Evolutionary conservation across 1,140 invertebrate species (phyloP), one percentile per base, ranked within the genome.

Genomic region (Hormaphis cornu): DNA sequence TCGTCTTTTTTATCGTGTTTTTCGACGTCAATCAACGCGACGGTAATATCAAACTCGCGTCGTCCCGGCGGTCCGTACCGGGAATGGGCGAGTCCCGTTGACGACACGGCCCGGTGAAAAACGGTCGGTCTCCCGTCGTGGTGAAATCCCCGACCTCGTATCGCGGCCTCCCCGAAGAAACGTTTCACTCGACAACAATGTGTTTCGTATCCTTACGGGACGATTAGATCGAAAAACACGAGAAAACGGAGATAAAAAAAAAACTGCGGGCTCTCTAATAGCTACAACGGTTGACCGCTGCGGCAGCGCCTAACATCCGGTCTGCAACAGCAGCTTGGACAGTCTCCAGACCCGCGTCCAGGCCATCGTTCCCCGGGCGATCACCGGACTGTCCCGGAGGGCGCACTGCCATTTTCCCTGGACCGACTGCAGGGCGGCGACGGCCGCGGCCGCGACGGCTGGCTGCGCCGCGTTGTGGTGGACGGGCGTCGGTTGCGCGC

Each of bases 321-420:
- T 73, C 59, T 75, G 71, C 40, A 75, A 58, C 22, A 75, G 70
- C 3, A 75, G 72, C 16, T 71, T 70, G 18, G 73, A 71, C 2
- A 75, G 70, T 42, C 74, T 54, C 74, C 74, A 75, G 54, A 75
- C 74, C 10, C 74, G 59, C 20, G 73, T 75, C 74, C 74, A 75
- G 12, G 72, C 73, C 46, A 72, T 70, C 12, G 70, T 61, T 35
- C 72, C 72, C 5, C 48, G 53, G 44, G 63, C 63, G 10, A 72
- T 73, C 20, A 75, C 69, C 3, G 74, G 72, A 10, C 69, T 56
- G 44, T 75, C 72, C 6, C 70, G 44, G 9, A 72, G 26, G 35
- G 71, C 70, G 71, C 73, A 72, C 48, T 75, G 74, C 74, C 74
- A 75, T 50, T 75, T 75, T 3, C 35, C 52, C 28, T 70, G 52